Evolutionary conservation across 2,888 invertebrate species (phyloP), one percentile per base, ranked within the genome.

Genomic region (Alloscopus bannaensis): DNA sequence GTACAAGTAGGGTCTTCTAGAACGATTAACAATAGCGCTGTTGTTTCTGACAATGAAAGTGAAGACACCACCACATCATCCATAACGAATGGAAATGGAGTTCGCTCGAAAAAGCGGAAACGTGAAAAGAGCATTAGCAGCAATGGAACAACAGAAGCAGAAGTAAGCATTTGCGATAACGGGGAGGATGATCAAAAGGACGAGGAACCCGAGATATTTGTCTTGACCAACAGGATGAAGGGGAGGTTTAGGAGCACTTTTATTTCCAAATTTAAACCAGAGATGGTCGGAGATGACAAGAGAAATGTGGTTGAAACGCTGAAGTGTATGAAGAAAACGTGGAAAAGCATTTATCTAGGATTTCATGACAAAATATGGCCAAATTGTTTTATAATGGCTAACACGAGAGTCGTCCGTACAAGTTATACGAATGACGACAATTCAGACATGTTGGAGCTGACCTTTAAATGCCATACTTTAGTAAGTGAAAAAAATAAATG

Each of bases 331-430:
- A 18, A 36, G 18, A n/a, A 42, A 8, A 50, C 0, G 20, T 76
- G 75, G 75, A n/a, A 40, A 13, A 60, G 68, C 3, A 42, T 60
- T 2, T 76, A 68, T 13, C 11, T 68, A 18, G 60, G 11, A 1
- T 76, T 68, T 26, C 59, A 76, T 22, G 62, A 76, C 40, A 42
- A 47, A 28, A 11, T 76, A 3, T 76, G 75, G 75, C 75, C 75
- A 8, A 24, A 31, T 31, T 75, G 75, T 22, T 75, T 75, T 57
- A 13, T 40, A 16, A 65, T 75, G 42, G 52, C 11, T 4, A 75
- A 66, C 28, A 20, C n/a, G n/a, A n/a, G n/a, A n/a, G n/a, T n/a
- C n/a, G n/a, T n/a, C n/a, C n/a, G n/a, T n/a, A n/a, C n/a, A n/a
- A n/a, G n/a, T n/a, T n/a, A n/a, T n/a, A n/a, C n/a, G n/a, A n/a